Percentiles rank a stretch among this genome's conserved stretches.
Evolutionary conservation across 2,797 vertebrate species (phyloP).

Genomic region (Scyliorhinus canicula): DNA sequence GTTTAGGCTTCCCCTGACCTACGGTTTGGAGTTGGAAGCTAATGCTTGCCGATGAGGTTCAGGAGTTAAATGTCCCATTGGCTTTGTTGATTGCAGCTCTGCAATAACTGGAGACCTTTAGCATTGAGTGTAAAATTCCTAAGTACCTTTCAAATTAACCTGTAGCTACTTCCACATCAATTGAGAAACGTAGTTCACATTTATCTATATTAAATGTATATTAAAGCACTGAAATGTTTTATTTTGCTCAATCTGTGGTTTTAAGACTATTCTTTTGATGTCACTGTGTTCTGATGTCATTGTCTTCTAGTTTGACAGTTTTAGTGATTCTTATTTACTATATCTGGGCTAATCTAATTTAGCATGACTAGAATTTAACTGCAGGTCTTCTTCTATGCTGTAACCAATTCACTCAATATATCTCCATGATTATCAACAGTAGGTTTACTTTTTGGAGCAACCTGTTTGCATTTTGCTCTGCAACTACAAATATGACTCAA

Average conservation of each 20-base stretch:
- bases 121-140: neutral
- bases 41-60: neutral
- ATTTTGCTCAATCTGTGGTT: neutral
- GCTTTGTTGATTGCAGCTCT: neutral
- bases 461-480: neutral
- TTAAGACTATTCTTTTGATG: too few relatives aligned
- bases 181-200: too few relatives aligned
- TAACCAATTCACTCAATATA: neutral
- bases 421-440: neutral
- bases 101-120: neutral
- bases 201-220: too few relatives aligned
- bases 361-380: neutral
- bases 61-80: neutral
- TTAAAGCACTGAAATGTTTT: neutral
- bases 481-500: neutral
- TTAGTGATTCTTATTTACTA: too few relatives aligned
- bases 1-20: neutral
- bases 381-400: neutral
- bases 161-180: neutral
- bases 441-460: neutral
- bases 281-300: too few relatives aligned
- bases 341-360: neutral
- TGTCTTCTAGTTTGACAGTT: too few relatives aligned
- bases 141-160: neutral
- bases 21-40: neutral